Base-by-base conservation (phyloP, 1,140 invertebrate genomes). In the Holotrichia oblita region DNA sequence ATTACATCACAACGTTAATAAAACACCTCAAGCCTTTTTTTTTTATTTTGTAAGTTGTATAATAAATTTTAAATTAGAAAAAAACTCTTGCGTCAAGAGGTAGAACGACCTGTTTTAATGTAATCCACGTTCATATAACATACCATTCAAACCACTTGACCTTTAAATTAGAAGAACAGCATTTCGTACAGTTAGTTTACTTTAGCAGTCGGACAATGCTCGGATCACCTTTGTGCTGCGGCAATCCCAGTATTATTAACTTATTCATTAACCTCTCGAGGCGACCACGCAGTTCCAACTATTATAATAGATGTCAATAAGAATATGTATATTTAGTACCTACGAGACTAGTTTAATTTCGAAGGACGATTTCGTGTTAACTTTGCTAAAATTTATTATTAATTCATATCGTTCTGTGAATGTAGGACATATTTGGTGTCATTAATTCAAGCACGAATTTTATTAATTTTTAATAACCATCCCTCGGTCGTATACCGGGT, bases 221-320 rank as follows among this genome's bases (percentile, higher is more conserved):
- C 61, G 20, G 2, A 12, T 69, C 61, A 55, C 61, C 20, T 69
- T 22, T 14, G 22, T 34, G 24, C n/a, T 22, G 61, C 20, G 27
- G 22, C 61, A 69, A 69, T 69, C 61, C 24, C 61, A 69, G 12
- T 34, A 69, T 48, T 48, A 48, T 27, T 69, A 27, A 69, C 22
- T 69, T 69, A 69, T 69, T 27, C 20, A 27, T 69, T 34, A 69
- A 27, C 22, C 61, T 7, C 20, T 22, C 17, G 22, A 69, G 27
- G 8, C 22, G 4, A 22, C 22, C n/a, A 34, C 24, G 22, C 22
- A 22, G 27, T 17, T 9, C 27, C 12, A 69, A 69, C 61, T 48
- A n/a, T n/a, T n/a, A 48, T 17, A 69, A 69, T 69, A 27, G 61
- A 69, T 12, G 22, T 24, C 61, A 69, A 69, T 69, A 27, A 34